These are phyloP conservation scores for Drosophila leontia DNA, from an alignment of 1,140 invertebrate species.

Conservation along the genomic window DNA sequence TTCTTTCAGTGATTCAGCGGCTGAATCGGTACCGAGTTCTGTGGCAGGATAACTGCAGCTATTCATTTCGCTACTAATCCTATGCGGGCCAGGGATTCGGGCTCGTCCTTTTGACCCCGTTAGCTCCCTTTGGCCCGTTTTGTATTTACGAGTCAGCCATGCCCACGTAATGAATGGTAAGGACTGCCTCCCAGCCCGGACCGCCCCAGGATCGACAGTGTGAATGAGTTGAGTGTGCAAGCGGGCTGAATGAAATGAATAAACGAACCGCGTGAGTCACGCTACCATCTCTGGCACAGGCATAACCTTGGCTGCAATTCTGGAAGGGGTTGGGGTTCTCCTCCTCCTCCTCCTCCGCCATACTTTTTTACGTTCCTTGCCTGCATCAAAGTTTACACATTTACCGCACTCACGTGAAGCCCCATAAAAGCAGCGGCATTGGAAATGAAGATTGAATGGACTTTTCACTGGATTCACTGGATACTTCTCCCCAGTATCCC, in stretches of 20 bases:
- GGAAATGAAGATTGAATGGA: constrained; percentile 46
- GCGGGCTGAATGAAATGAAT: constrained; percentile 44
- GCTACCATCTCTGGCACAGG: constrained; percentile 16
- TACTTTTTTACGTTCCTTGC: constrained; percentile 10
- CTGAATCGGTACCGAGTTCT: constrained; percentile 22
- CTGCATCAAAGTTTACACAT: constrained; percentile 46
- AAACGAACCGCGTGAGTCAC: constrained; percentile 30
- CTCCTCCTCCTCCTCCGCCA: background rate
- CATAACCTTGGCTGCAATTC: constrained; percentile 30
- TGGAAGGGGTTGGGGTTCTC: background rate
- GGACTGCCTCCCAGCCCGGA: constrained; percentile 6
- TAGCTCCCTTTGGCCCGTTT: constrained; percentile 24
- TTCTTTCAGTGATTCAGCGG: background rate
- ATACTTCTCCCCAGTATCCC: background rate
- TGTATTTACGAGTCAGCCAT: constrained; percentile 56
- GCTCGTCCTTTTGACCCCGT: constrained; percentile 19
- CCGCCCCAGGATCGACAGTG: constrained; percentile 1
- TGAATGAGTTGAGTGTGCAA: constrained; percentile 53
- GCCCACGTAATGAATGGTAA: constrained; percentile 58
- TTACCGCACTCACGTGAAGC: constrained; percentile 26
- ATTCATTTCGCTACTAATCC: constrained; percentile 67
- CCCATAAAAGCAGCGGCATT: constrained; percentile 27
- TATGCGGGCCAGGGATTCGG: constrained; percentile 55
- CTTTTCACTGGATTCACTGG: constrained; percentile 31
- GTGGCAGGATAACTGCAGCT: constrained; percentile 51